Conservation (phyloP, 1,140 invertebrate species). For the Sinella curviseta region DNA sequence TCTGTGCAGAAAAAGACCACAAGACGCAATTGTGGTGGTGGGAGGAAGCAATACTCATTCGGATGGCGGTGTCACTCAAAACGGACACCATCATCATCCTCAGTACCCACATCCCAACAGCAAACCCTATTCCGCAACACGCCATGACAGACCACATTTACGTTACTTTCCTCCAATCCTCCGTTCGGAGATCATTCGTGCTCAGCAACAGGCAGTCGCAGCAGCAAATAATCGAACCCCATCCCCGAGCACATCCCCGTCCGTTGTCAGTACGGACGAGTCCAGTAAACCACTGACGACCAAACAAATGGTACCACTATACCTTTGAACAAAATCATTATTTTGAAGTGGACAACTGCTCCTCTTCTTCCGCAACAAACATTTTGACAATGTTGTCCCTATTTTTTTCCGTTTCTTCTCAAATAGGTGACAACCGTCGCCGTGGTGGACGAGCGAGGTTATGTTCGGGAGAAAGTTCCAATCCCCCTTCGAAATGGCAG, state of each 20-base stretch:
- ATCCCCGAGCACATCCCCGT: constrained; percentile 11
- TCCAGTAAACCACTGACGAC: neutral
- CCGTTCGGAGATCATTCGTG: constrained; percentile 8
- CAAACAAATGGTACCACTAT: neutral
- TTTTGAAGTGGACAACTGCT: neutral
- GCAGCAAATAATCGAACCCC: constrained; percentile 1
- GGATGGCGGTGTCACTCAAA: neutral
- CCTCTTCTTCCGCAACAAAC: neutral
- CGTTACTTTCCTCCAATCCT: constrained; percentile 13
- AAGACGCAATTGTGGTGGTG: too few species aligned
- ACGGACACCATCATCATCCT: neutral
- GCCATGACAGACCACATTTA: neutral
- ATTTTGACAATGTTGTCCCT: neutral
- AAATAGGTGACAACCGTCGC: constrained; percentile 16
- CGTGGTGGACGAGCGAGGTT: constrained; percentile 10
- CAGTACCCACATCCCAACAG: neutral
- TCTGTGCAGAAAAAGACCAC: neutral
- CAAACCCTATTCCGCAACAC: neutral
- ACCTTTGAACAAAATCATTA: neutral
- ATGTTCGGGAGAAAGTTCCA: constrained; percentile 16
- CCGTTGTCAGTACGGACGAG: constrained; percentile 5
- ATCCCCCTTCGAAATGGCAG: neutral
- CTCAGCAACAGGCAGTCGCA: neutral
- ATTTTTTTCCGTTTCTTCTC: neutral
- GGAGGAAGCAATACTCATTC: constrained; percentile 18